These are phyloP conservation scores for Centropus unirufus DNA, from an alignment of 2,113 vertebrate genomes.

Conservation along the genomic window DNA sequence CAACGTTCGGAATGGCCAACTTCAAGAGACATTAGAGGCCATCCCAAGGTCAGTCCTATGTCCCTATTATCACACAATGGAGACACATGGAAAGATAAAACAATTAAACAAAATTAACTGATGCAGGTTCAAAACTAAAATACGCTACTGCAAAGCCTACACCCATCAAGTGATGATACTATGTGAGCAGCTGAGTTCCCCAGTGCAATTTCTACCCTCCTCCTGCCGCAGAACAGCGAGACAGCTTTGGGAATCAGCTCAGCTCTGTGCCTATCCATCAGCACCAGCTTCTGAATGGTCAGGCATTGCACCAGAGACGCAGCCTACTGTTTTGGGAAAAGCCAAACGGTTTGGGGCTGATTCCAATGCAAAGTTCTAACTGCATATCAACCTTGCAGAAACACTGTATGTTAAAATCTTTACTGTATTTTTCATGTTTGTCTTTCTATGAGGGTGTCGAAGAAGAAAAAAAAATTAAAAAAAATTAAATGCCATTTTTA, in stretches of 20 bases:
- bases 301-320: neutral
- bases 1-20: neutral
- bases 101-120: neutral
- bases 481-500: neutral
- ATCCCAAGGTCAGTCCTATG: neutral
- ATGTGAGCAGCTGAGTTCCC: accelerated
- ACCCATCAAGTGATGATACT: neutral
- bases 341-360: neutral
- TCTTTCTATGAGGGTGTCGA: neutral
- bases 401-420: neutral
- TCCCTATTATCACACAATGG: neutral
- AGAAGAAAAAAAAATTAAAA: neutral
- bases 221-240: neutral
- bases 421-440: neutral
- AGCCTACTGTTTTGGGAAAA: neutral
- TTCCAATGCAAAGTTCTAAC: neutral
- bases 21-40: neutral
- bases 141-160: neutral
- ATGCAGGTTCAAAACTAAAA: neutral
- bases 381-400: neutral
- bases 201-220: neutral
- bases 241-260: neutral
- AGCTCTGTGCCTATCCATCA: neutral
- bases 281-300: neutral
- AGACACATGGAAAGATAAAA: neutral